Base-by-base conservation (phyloP, 2,113 vertebrate genomes). In the Choloepus hoffmanni region DNA sequence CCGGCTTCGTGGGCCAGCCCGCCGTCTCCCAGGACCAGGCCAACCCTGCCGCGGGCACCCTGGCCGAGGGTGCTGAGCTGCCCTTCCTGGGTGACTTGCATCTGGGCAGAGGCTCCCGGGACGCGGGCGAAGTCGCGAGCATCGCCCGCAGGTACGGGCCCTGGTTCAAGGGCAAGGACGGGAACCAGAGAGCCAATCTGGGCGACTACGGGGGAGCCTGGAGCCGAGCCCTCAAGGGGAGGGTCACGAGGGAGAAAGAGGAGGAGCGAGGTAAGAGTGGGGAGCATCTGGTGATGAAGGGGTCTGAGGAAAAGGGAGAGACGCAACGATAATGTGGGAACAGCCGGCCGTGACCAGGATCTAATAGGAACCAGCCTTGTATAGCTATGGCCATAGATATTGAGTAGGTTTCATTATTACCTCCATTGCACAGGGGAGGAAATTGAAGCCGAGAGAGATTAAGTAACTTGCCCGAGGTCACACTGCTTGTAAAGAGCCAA, bases 181-280 rank as follows among this genome's bases (percentile, higher is more conserved):
- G 90, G 0, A 85, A 24, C 0, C 98, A 98, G 76, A 97, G 97
- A 45, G 89, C 96, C 65, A 98, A 98, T 90, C 89, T 96, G 0
- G 98, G 98, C 2, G 99, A 99, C 30, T 98, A 98, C n/a, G 92
- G 98, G 67, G 98, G 97, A 81, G 95, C 97, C 89, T 99, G 99
- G 98, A 99, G 98, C 97, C 97, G 99, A 4, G 98, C 98, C 3
- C 98, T 98, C 65, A 99, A 99, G 97, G 98, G 98, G 72, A 99
- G 99, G 92, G 98, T 92, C 15, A 92, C 98, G 93, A 99, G 99
- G 9, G 99, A 99, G 90, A 97, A 99, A 87, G 99, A 99, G 43
- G 99, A 99, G 55, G 99, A 98, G 67, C 98, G 98, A 99, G 99
- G 99, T 99, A 98, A 98, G 99, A 13, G 7, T 13, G 6, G 11